phyloP scores from a whole-genome alignment of 2,888 invertebrate genomes.

The Tenthredo distinguenda region DNA sequence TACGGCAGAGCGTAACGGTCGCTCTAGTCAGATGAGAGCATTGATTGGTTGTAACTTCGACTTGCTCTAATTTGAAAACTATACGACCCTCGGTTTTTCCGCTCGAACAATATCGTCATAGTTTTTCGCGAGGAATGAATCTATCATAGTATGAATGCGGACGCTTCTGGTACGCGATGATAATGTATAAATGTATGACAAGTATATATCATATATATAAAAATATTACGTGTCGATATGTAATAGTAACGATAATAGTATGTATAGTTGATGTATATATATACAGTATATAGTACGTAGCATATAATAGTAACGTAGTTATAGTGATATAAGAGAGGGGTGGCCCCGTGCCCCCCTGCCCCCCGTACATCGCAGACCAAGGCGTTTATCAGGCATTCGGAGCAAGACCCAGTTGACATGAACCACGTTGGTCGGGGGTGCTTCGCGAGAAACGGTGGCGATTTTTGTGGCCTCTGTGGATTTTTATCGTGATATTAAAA shows the following conservation, averaged over 20 bases:
- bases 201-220: conserved; percentile 14
- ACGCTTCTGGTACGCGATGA: neutral
- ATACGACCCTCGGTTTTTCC: neutral
- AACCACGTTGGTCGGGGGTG: conserved; percentile 20
- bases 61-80: neutral
- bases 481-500: conserved; percentile 14
- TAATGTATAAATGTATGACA: neutral
- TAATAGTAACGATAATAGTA: conserved; percentile 41
- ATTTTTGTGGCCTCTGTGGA: neutral
- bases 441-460: neutral
- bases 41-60: neutral
- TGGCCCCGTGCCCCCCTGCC: conserved; percentile 48
- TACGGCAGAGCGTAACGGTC: neutral
- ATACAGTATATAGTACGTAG: conserved; percentile 71
- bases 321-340: conserved; percentile 49
- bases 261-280: conserved; percentile 52
- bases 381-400: conserved; percentile 45
- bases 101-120: neutral
- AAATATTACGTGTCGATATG: conserved; percentile 39
- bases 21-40: neutral
- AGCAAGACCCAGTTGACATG: conserved; percentile 43
- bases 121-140: neutral
- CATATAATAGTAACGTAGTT: conserved; percentile 76
- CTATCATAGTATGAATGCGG: neutral
- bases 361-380: conserved; percentile 46